Conservation (phyloP, 2,113 vertebrate genomes). For the Rostratula benghalensis region DNA sequence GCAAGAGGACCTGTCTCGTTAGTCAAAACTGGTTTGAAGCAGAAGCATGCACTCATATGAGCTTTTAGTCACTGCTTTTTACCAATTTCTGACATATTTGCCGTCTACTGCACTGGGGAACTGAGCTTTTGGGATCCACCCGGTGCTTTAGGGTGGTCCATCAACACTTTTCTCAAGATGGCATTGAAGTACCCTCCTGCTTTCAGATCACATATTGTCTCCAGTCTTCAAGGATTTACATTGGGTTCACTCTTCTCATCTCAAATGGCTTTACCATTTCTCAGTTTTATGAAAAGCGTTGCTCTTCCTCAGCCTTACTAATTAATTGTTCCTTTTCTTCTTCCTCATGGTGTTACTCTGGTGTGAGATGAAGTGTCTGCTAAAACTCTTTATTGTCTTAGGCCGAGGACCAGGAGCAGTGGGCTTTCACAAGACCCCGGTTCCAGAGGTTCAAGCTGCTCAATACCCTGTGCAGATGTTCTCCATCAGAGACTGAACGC, state of each 20-base stretch:
- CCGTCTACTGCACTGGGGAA: background rate
- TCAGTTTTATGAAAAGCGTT: background rate
- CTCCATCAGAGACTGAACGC: background rate
- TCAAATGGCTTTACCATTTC: background rate
- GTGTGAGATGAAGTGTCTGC: background rate
- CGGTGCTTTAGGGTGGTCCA: too few relatives aligned
- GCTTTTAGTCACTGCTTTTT: background rate
- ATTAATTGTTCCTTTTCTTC: background rate
- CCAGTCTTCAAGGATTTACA: background rate
- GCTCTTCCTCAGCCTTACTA: background rate
- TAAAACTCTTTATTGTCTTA: background rate
- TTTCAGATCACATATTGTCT: background rate
- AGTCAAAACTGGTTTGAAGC: background rate
- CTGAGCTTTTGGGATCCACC: background rate
- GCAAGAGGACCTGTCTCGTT: background rate
- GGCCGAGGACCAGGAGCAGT: background rate
- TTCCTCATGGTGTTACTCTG: background rate
- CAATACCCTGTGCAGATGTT: rapidly evolving
- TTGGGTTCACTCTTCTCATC: background rate
- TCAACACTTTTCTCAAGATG: background rate
- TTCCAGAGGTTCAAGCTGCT: background rate
- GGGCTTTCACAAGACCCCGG: rapidly evolving
- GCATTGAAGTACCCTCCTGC: background rate
- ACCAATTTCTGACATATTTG: background rate
- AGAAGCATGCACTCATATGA: rapidly evolving